Conservation (phyloP, 2,113 vertebrate genomes). For the Cavia aperea region DNA sequence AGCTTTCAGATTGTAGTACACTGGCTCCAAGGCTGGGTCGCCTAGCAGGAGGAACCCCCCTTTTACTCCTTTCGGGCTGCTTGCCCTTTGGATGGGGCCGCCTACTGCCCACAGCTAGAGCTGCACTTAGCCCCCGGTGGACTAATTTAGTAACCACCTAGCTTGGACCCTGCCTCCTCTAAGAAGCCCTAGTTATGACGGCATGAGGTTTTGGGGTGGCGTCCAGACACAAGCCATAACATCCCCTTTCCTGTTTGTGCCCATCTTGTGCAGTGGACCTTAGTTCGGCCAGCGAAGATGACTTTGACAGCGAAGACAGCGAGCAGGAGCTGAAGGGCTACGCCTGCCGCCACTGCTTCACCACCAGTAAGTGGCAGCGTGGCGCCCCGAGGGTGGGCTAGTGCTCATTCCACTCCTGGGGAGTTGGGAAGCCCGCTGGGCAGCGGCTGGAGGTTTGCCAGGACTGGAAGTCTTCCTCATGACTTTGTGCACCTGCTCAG, state of each 20-base stretch:
- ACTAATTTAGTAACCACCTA: not conserved
- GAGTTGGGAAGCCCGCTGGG: rapidly evolving
- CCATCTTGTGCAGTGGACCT: slow-evolving; percentile 85
- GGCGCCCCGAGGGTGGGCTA: rapidly evolving
- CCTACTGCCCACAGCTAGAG: not conserved
- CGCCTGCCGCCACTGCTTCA: slow-evolving; percentile 98
- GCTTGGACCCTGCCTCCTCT: not conserved
- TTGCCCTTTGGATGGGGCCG: not conserved
- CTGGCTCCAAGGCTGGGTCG: not conserved
- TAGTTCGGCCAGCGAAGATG: slow-evolving; percentile 98
- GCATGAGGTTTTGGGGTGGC: not conserved
- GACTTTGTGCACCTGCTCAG: not conserved
- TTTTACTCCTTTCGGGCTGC: not conserved
- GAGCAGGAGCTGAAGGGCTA: slow-evolving; percentile 98
- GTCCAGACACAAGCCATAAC: not conserved
- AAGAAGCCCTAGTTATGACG: not conserved
- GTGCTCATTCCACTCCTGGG: not conserved
- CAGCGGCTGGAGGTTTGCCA: not conserved
- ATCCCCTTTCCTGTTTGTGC: not conserved
- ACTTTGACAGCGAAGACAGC: slow-evolving; percentile 99
- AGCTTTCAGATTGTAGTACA: not conserved
- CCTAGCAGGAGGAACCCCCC: not conserved
- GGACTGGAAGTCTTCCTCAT: not conserved
- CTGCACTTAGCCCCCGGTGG: not conserved
- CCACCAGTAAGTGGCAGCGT: slow-evolving; percentile 86